Base-by-base conservation (phyloP, 2,888 invertebrate genomes). In the Zygothrica quintamaculata region DNA sequence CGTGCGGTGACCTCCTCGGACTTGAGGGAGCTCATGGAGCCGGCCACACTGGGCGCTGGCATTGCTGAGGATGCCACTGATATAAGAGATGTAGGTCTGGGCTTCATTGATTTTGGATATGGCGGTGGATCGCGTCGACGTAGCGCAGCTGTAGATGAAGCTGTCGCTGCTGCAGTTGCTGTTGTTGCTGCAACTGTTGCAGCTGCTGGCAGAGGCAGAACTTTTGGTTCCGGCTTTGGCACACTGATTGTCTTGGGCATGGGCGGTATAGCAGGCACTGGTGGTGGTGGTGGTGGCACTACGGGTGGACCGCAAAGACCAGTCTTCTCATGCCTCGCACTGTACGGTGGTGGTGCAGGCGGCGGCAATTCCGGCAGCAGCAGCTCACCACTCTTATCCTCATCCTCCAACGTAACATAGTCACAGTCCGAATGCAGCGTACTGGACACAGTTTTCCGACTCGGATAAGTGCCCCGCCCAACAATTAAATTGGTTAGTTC, bases 371-470 rank as follows among this genome's bases (percentile, higher is more conserved):
- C 93, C 11, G 95, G 94, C 93, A 55, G 93, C 92, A 66, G 93
- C 92, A 11, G 89, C 79, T 52, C 90, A 43, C 31, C 89, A 43
- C 31, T 89, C 65, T 77, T 92, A 92, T 15, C 92, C 90, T 75
- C 92, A 92, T 25, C 93, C 40, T 86, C 88, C 88, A 93, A 92
- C 0, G 96, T 95, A 1, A 97, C 97, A 88, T 97, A 97, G 90
- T 97, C 97, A 22, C 96, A 96, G 84, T 97, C 96, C 0, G 97
- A 97, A 89, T 97, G 96, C 84, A 97, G 92, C 0, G 96, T 96
- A 74, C 95, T 94, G 81, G 96, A 96, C 34, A 97, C 95, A 0
- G 96, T 95, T 86, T 96, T 95, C 15, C 94, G 92, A 0, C 93
- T 93, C 1, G 94, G 96, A 91, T 96, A 96, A 12, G 94, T 93